phyloP scores from a whole-genome alignment of 2,797 vertebrate genomes.

The Sebastes oblongus region DNA sequence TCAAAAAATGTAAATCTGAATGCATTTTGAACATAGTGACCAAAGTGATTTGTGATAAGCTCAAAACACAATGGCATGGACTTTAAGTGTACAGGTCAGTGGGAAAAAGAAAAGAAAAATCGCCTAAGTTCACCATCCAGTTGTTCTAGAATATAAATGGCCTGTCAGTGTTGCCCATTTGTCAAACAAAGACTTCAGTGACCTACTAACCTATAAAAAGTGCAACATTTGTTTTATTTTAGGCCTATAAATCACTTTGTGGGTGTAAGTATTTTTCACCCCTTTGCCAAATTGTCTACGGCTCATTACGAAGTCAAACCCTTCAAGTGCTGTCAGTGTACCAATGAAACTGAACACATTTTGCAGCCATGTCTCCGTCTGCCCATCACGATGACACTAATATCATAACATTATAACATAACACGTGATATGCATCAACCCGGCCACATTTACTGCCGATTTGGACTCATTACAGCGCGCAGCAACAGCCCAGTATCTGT shows the following conservation, averaged over 20 bases:
- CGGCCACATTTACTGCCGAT: neutral
- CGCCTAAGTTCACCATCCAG: neutral
- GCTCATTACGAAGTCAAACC: neutral
- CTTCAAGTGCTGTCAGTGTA: neutral
- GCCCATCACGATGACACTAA: neutral
- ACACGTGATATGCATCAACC: constrained; percentile 2
- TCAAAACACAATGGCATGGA: neutral
- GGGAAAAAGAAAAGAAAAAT: neutral
- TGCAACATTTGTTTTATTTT: neutral
- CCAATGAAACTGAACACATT: constrained; percentile 10
- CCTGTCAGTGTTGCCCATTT: neutral
- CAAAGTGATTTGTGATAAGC: neutral
- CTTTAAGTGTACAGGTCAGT: neutral
- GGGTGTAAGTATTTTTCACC: neutral
- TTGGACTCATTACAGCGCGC: constrained; percentile 15
- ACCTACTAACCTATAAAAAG: constrained; percentile 9
- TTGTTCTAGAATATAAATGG: neutral
- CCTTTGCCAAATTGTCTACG: neutral
- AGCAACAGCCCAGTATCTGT: constrained; percentile 1
- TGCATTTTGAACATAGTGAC: neutral
- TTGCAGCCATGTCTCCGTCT: neutral
- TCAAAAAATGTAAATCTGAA: no score
- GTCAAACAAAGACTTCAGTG: constrained; percentile 18
- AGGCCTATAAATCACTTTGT: constrained; percentile 1
- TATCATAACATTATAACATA: constrained; percentile 14